phyloP scores from a whole-genome alignment of 2,113 vertebrate genomes.

The Rhadina sibilatrix region DNA sequence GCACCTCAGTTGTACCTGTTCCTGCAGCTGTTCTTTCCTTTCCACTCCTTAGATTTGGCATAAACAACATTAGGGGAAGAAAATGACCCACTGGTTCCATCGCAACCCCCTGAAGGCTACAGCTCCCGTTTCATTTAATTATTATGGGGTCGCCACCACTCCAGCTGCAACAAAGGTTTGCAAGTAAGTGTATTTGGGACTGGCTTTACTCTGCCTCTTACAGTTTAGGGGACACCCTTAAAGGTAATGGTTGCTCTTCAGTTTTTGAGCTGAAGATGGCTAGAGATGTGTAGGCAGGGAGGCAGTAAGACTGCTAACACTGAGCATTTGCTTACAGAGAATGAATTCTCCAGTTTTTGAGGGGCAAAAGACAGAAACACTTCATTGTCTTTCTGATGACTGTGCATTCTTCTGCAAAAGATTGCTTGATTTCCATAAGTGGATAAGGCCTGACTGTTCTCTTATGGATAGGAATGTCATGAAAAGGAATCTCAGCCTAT shows the following conservation, averaged over 20 bases:
- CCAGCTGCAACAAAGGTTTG: constrained; percentile 91
- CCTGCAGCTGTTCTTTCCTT: not conserved
- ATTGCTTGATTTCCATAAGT: not conserved
- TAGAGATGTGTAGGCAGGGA: not conserved
- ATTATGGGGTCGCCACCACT: constrained; percentile 88
- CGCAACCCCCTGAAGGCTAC: constrained; percentile 97
- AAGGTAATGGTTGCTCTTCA: not conserved
- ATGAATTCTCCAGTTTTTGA: not conserved
- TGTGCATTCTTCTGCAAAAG: not conserved
- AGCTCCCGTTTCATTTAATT: constrained; percentile 90
- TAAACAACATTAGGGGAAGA: constrained; percentile 12
- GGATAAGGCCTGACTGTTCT: not conserved
- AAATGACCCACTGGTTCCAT: constrained; percentile 99
- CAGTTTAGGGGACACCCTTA: not conserved
- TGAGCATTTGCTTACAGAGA: not conserved
- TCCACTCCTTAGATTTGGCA: not conserved
- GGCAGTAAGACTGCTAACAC: not conserved
- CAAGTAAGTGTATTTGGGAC: constrained; percentile 82
- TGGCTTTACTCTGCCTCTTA: not conserved
- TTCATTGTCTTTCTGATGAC: constrained; percentile 1
- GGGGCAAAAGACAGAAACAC: not conserved
- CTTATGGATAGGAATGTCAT: not conserved
- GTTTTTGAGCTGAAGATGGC: not conserved
- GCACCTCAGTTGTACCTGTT: constrained; percentile 27
- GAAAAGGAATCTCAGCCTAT: not conserved